phyloP scores from a whole-genome alignment of 2,888 invertebrate species.

The Mesopsocus fuscifrons region DNA sequence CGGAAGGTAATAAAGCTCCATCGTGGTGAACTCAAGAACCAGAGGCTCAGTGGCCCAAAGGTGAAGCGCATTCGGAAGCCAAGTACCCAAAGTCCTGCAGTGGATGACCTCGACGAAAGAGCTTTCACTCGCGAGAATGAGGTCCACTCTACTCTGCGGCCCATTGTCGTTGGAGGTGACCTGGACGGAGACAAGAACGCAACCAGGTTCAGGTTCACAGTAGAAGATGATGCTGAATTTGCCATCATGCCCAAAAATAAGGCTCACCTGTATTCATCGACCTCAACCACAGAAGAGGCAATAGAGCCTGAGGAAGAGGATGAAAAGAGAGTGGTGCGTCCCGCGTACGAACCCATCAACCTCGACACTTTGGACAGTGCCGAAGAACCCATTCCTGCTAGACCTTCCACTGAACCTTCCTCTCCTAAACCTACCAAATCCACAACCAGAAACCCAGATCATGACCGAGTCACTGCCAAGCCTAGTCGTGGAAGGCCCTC shows the following conservation, averaged over 20 bases:
- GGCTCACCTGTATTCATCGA: background rate
- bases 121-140: background rate
- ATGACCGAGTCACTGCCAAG: background rate
- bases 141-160: background rate
- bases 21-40: background rate
- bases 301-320: conserved; percentile 1
- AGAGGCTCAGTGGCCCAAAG: background rate
- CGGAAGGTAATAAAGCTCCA: background rate
- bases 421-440: background rate
- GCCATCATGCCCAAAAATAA: background rate
- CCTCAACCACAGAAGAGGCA: background rate
- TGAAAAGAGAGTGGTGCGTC: background rate
- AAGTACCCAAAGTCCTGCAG: background rate
- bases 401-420: background rate
- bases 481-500: background rate
- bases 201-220: conserved; percentile 1
- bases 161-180: conserved; percentile 1
- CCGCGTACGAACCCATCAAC: background rate
- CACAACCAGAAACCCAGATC: background rate
- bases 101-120: background rate
- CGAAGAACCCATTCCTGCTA: background rate
- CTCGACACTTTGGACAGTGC: background rate
- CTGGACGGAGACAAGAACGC: background rate
- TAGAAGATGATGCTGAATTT: conserved; percentile 1
- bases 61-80: conserved; percentile 3